Base-by-base conservation (phyloP, 2,797 vertebrate species). In the Karalla daura region DNA sequence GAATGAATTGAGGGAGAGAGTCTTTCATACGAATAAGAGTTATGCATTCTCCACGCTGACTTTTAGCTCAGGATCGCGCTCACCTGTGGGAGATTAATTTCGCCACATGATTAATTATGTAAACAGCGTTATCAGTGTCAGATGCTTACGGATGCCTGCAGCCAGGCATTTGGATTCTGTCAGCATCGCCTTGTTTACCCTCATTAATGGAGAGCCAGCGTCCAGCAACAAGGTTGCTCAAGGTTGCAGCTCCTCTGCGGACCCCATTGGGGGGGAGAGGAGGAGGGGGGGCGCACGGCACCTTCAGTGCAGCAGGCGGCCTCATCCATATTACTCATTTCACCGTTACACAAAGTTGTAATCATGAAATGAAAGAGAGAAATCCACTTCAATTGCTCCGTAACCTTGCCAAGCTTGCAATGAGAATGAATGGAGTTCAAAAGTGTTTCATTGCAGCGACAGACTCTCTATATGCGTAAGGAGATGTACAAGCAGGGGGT, bases 81-180 rank as follows among this genome's bases (percentile, higher is more conserved):
- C 44, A 79, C 66, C 63, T 81, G 63, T 1, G 23, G 81, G 77
- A 67, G 77, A 82, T 83, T 68, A 65, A 75, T 79, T 70, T 66
- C 61, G 58, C 67, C 58, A 76, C 71, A 60, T 70, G 69, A 83
- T 87, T 87, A 85, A 86, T 87, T 80, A 89, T 84, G 78, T 88
- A 81, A 87, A 89, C 80, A 84, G 39, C 68, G 66, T 87, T 88
- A 88, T 86, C 86, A 39, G 71, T 18, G 44, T 1, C 58, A 45
- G 66, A 67, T 74, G 70, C 61, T 60, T 18, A 2, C 71, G 55
- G 69, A 85, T 79, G 6, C 7, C 62, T 24, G 24, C 66, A 17
- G 55, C 25, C 18, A 52, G 68, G 68, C 47, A 60, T 86, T 84
- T 60, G 49, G 70, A 87, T 85, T 84, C 89, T 24, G 64, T 70